A percentile compares a stretch with the other conserved stretches of the same genome.
Evolutionary conservation across 2,113 vertebrate species (phyloP).

Genomic region (Sebastes schlegelii): DNA sequence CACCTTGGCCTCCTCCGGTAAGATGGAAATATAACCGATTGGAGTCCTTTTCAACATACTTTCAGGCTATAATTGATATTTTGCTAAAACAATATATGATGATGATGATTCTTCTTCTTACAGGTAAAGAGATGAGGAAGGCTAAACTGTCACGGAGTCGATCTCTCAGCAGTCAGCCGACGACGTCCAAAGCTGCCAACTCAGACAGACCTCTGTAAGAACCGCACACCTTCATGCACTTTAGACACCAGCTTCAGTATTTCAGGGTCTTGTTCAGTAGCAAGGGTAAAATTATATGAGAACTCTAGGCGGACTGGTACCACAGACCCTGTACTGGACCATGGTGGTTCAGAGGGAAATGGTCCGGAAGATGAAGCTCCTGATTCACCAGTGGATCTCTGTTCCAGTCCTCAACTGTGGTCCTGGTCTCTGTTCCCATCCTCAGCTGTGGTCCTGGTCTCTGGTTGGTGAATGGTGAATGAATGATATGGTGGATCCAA

Average conservation of each 20-base stretch:
- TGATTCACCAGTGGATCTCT: too few relatives aligned
- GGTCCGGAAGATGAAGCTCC: too few relatives aligned
- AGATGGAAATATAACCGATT: not conserved
- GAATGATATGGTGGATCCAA: too few relatives aligned
- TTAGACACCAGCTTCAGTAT: not conserved
- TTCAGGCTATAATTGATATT: not conserved
- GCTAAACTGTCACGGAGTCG: conserved; percentile 94
- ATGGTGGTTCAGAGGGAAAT: too few relatives aligned
- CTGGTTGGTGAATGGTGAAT: too few relatives aligned
- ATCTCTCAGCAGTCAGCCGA: conserved; percentile 92
- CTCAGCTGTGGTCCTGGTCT: too few relatives aligned
- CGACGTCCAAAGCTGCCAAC: conserved; percentile 88
- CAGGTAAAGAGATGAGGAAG: conserved; percentile 94
- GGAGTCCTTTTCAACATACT: not conserved
- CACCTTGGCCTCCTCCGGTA: conserved; percentile 65
- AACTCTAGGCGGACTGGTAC: too few relatives aligned
- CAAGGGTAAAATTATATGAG: not conserved
- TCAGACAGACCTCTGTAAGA: conserved; percentile 90
- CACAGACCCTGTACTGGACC: too few relatives aligned
- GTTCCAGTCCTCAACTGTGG: too few relatives aligned
- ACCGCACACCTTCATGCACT: not conserved
- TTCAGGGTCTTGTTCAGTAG: not conserved
- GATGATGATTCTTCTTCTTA: conserved; percentile 45
- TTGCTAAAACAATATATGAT: not conserved
- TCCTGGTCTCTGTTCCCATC: too few relatives aligned